Conservation (phyloP, 2,888 invertebrate species). For the Pyrrhosoma nymphula region DNA sequence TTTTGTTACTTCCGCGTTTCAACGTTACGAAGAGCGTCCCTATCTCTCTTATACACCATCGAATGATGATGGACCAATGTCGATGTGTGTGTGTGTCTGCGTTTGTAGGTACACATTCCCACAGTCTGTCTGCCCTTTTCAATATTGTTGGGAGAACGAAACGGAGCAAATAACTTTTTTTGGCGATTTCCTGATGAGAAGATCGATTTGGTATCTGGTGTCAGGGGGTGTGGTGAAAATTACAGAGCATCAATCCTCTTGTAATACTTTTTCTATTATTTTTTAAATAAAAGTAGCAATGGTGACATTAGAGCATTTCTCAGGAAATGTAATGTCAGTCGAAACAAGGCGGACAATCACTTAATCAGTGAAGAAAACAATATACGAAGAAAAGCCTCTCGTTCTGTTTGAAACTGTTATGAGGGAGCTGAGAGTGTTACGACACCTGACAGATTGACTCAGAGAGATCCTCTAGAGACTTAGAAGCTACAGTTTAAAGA, state of each 20-base stretch:
- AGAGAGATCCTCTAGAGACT: too few relatives aligned
- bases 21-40: not conserved
- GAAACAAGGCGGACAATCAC: too few relatives aligned
- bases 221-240: not conserved
- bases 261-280: not conserved
- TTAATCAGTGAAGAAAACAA: too few relatives aligned
- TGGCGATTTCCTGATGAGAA: not conserved
- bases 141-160: not conserved
- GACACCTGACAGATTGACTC: too few relatives aligned
- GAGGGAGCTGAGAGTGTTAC: too few relatives aligned
- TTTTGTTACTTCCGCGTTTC: constrained; percentile 2
- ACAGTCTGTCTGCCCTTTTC: not conserved
- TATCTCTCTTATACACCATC: not conserved
- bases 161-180: not conserved
- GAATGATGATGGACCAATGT: not conserved
- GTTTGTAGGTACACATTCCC: not conserved
- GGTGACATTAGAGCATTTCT: not conserved
- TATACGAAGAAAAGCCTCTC: too few relatives aligned
- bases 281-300: not conserved
- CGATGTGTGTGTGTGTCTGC: too few relatives aligned
- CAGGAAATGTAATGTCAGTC: too few relatives aligned
- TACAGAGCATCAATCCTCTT: not conserved
- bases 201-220: constrained; percentile 19
- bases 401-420: too few relatives aligned
- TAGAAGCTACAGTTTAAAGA: too few relatives aligned